Percentiles rank a stretch among this genome's conserved stretches.
Evolutionary conservation across 2,888 invertebrate genomes (phyloP).

Genomic region (Lithophane leautieri): DNA sequence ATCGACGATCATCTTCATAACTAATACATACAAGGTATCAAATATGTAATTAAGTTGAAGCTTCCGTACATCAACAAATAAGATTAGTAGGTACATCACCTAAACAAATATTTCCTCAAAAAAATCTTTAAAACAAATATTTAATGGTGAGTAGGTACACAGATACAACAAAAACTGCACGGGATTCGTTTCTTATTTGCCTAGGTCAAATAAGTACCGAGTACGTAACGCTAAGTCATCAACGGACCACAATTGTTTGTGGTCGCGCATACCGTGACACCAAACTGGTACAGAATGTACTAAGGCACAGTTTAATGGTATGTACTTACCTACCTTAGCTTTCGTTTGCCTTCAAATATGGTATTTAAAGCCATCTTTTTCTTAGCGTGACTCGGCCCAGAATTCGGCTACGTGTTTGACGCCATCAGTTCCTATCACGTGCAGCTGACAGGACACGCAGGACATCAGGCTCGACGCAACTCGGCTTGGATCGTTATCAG

Average conservation of each 20-base stretch:
- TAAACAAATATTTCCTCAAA: neutral
- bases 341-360: slow-evolving; percentile 37
- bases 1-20: neutral
- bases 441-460: too few relatives aligned
- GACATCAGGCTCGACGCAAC: too few relatives aligned
- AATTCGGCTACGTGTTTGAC: too few relatives aligned
- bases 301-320: slow-evolving; percentile 5
- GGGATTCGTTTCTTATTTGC: slow-evolving; percentile 31
- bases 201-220: slow-evolving; percentile 49
- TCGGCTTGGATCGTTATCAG: too few relatives aligned
- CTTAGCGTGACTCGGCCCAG: too few relatives aligned
- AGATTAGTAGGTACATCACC: neutral
- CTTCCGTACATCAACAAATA: neutral
- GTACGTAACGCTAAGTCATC: slow-evolving; percentile 47
- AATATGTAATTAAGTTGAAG: neutral
- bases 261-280: slow-evolving; percentile 52
- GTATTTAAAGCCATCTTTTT: neutral
- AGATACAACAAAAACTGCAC: slow-evolving; percentile 10
- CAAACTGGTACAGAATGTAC: slow-evolving; percentile 40
- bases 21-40: neutral
- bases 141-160: neutral
- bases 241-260: slow-evolving; percentile 57
- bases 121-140: neutral
- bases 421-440: too few relatives aligned
- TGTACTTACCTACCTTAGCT: slow-evolving; percentile 21